Evolutionary conservation across 1,140 invertebrate genomes (phyloP), one percentile per base, ranked within the genome.

Genomic region (Nasonia vitripennis): DNA sequence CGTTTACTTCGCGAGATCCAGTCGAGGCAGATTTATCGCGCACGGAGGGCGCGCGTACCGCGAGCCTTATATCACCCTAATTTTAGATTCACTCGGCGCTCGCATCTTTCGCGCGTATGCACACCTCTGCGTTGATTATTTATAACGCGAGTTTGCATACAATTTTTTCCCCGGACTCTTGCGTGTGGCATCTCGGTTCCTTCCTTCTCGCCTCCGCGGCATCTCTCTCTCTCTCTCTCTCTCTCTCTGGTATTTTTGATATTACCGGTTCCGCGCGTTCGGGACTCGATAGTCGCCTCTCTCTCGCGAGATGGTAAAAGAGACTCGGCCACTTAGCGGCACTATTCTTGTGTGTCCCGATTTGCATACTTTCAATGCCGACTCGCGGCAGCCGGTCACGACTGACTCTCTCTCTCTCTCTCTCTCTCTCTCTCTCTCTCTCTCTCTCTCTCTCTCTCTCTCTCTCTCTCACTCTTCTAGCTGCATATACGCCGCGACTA

Each of bases 321-420:
- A 45, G 78, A 80, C 48, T 80, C 51, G 83, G 51, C 48, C 70
- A 83, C 48, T 78, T 82, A 86, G 79, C 71, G 73, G 74, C 74
- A 62, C 73, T 37, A 81, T 78, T 31, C 31, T 70, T 62, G 37
- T 20, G 17, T 11, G 1, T 71, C 77, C 48, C 41, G 34, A 85
- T 85, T 85, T 78, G 62, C 84, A 85, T 85, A 81, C 62, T 45
- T 81, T 81, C 78, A 85, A 85, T 85, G 83, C 70, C 68, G 23
- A 75, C 51, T 78, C 17, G 0, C 17, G 51, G 17, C 82, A 23
- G 75, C 48, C 2, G 51, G 81, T 62, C 51, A 51, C 34, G 73
- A 74, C n/a, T 34, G 27, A n/a, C 17, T 62, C 55, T 62, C 17
- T 27, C 27, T 27, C 27, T 27, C 27, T 27, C 27, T 27, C 27